Percentiles rank a stretch among this genome's conserved stretches.
Conservation (phyloP, 1,140 invertebrate genomes). For the Neodiprion lecontei region DNA sequence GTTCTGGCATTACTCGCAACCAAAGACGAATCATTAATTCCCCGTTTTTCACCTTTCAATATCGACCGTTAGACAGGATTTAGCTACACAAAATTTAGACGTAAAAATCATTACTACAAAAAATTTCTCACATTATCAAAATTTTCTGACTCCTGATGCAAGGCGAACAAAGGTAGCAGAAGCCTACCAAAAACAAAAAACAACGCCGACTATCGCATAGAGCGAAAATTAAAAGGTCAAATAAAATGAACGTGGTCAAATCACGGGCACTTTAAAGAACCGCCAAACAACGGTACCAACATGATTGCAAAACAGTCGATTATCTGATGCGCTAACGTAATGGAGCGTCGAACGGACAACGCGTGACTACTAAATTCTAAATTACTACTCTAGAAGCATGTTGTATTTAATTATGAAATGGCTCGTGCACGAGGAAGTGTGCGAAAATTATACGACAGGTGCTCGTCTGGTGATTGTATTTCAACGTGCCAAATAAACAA, state of each 20-base stretch:
- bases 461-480: not conserved
- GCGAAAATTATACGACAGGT: not conserved
- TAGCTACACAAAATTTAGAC: not conserved
- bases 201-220: not conserved
- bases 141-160: not conserved
- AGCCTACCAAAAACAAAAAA: not conserved
- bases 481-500: too few relatives aligned
- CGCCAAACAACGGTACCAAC: not conserved
- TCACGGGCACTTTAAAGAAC: not conserved
- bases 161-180: not conserved
- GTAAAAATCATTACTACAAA: not conserved
- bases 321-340: not conserved
- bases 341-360: not conserved
- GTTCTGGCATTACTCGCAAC: not conserved
- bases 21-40: not conserved
- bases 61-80: not conserved
- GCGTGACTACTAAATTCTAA: not conserved
- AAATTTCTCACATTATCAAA: not conserved
- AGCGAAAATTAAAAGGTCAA: not conserved
- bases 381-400: too few relatives aligned
- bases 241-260: not conserved
- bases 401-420: too few relatives aligned
- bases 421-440: not conserved
- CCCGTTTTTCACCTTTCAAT: not conserved
- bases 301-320: too few relatives aligned